Base-by-base conservation (phyloP, 2,888 invertebrate species). In the Hirtodrosophila histrioides region DNA sequence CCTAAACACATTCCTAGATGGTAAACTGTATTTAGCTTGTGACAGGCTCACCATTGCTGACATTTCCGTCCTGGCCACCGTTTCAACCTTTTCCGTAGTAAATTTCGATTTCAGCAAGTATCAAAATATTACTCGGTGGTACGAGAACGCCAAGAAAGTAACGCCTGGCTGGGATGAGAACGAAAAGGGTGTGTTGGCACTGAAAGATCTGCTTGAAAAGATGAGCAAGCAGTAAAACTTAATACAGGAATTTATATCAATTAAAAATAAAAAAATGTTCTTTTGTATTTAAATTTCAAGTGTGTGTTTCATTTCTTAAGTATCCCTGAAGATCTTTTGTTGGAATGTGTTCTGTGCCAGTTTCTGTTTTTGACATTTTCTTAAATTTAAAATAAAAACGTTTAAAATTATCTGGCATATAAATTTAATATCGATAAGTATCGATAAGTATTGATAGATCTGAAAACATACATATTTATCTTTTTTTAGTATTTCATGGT, bases 1-100 rank as follows among this genome's bases (percentile, higher is more conserved):
- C 64, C 91, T 96, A 17, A 94, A 96, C 75, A 93, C 91, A 11
- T 95, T 95, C 92, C 92, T 97, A 11, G 94, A 94, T 33, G 94
- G 94, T 0, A 93, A 94, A 75, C 93, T 93, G 66, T 97, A 93
- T 92, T 94, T 92, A 33, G 96, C 96, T n/a, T 97, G 96, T 2
- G 93, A 94, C 64, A 92, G 92, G 68, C 91, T 96, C 50, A 96
- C 96, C 7, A 90, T 97, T 24, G 97, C 97, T 3, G 97, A 97
- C 91, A 92, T 96, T 45, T 91, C 94, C 23, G 89, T 96, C 33
- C 92, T 94, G 27, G 93, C 95, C 6, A 93, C 94, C 3, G 93
- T 96, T 10, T 94, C 96, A 31, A 95, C 94, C 60, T 93, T 93
- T 67, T 95, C 95, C 80, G 94, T 94, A 35, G 90, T 93, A 4